Base-by-base conservation (phyloP, 2,888 invertebrate species). In the Pristionchus mayeri region DNA sequence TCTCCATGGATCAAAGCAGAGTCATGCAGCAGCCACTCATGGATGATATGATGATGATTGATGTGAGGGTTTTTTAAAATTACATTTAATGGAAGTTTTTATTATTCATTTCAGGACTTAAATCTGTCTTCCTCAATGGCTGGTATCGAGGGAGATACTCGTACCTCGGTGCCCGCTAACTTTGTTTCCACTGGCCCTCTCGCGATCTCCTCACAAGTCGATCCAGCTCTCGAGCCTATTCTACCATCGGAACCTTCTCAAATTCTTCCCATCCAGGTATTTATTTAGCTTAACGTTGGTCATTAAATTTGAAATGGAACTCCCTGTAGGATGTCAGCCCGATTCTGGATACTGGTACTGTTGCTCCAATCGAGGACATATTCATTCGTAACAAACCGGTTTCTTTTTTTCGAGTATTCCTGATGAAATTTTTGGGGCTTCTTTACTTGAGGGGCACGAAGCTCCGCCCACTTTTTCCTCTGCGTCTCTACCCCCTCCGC, bases 111-210 rank as follows among this genome's bases (percentile, higher is more conserved):
- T 37, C 37, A 67, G 67, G 67, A 67, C 37, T 37, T 40, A 16
- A 67, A 67, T 67, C 37, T 67, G 3, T 67, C 67, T 21, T 67
- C 34, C 2, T 76, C 76, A 44, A 76, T 76, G 76, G 76, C 44
- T 13, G 76, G 76, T 48, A 50, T 76, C 37, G 76, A 76, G 27
- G 44, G 48, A 24, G 48, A 76, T 27, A 50, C 76, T 48, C 76
- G 76, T 48, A 76, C 76, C 27, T 76, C 76, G 9, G 37, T 76
- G 6, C 76, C 76, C 16, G 48, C 44, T 11, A 24, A 76, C 24
- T 76, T 76, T n/a, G 50, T 76, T 9, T 44, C 44, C 48, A 6
- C 50, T 76, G 76, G 76, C 27, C 76, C 76, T 27, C 27, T 76
- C 1, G 50, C 44, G 7, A n/a, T 76, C 16, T 76, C 76, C 18